A percentile compares a stretch with the other conserved stretches of the same genome.
Conservation (phyloP, 2,888 invertebrate species). For the Osmoderma eremita region DNA sequence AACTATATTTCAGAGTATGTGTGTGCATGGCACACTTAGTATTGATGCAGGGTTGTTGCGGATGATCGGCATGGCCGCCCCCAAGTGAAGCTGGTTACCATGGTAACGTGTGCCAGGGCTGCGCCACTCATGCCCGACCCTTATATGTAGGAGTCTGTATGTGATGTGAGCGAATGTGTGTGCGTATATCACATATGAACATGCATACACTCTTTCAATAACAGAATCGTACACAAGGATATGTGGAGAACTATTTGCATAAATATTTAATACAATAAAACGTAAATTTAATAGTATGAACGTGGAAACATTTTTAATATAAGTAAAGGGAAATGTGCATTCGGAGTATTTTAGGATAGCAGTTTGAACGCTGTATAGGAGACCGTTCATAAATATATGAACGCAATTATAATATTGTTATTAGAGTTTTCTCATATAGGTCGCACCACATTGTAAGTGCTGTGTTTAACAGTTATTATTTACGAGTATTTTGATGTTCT, state of each 20-base stretch:
- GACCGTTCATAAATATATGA: conserved; percentile 12
- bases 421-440: neutral
- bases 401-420: conserved; percentile 21
- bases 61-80: conserved; percentile 62
- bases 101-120: conserved; percentile 53
- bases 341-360: conserved; percentile 17
- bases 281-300: conserved; percentile 34
- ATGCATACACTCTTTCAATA: conserved; percentile 55
- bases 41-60: conserved; percentile 63
- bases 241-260: conserved; percentile 44
- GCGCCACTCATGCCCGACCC: conserved; percentile 55
- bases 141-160: conserved; percentile 40
- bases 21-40: conserved; percentile 50
- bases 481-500: neutral
- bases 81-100: conserved; percentile 59
- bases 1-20: conserved; percentile 44
- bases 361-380: conserved; percentile 3
- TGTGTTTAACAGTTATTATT: neutral
- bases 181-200: conserved; percentile 61
- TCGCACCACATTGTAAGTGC: neutral
- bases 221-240: conserved; percentile 46
- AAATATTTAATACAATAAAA: conserved; percentile 42
- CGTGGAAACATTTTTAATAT: conserved; percentile 37
- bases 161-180: conserved; percentile 39
- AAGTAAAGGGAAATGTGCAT: conserved; percentile 31